A percentile compares a stretch with the other conserved stretches of the same genome.
These are phyloP conservation scores for Pristionchus japonicus DNA, from an alignment of 2,888 invertebrate genomes.

Conservation along the genomic window DNA sequence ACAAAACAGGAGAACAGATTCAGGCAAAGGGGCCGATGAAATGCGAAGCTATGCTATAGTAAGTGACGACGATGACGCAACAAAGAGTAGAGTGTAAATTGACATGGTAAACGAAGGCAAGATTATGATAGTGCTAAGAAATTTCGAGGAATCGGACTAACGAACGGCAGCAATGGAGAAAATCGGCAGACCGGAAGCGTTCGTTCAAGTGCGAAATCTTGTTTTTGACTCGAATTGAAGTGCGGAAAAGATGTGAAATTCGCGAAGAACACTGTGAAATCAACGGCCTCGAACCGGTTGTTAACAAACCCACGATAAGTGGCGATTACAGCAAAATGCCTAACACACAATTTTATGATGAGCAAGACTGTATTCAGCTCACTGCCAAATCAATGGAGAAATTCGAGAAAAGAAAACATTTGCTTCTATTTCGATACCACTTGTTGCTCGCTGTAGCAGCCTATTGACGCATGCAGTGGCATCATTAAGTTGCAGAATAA, in stretches of 20 bases:
- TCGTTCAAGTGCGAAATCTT: background rate
- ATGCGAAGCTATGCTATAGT: background rate
- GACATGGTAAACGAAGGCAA: background rate
- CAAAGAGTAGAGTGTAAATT: background rate
- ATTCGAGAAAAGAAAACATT: background rate
- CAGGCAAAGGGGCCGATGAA: background rate
- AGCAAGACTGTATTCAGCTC: too few relatives aligned
- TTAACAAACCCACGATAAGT: too few relatives aligned
- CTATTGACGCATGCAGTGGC: background rate
- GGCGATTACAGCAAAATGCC: background rate
- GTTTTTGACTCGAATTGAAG: background rate
- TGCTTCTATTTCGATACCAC: background rate
- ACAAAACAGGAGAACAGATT: background rate
- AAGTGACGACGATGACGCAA: background rate
- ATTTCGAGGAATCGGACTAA: background rate
- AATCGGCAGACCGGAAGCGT: background rate
- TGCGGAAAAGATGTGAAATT: too few relatives aligned
- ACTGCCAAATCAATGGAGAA: too few relatives aligned
- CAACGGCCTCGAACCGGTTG: background rate
- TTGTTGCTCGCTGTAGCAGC: background rate
- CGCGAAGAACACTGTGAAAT: background rate
- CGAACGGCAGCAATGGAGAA: background rate
- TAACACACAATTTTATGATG: background rate
- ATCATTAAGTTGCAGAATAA: background rate
- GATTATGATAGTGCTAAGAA: background rate